Base-by-base conservation (phyloP, 2,113 vertebrate genomes). In the Odocoileus virginianus region DNA sequence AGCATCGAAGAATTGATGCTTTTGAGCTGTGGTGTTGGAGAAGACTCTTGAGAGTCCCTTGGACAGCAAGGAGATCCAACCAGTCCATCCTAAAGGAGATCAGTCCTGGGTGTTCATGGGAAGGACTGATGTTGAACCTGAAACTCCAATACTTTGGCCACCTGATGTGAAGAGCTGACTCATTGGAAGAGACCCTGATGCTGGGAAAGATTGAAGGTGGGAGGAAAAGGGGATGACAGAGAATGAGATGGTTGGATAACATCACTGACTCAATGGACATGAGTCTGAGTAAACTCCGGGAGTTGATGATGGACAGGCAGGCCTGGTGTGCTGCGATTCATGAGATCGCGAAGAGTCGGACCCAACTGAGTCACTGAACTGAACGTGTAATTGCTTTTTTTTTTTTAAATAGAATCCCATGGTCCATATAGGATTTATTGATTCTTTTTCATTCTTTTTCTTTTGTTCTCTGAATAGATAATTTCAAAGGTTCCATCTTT, bases 1-100 rank as follows among this genome's bases (percentile, higher is more conserved):
- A 67, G 17, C 0, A 0, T 9, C 5, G 4, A 21, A 36, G 4
- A 36, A 36, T 36, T 67, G 17, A 67, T 67, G n/a, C 17, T 36
- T 21, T 67, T 67, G 17, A 36, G 11, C 64, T 67, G 64, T 67
- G 64, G 8, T 36, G 17, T 11, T 67, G 17, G n/a, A 67, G 4
- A 67, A 67, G 64, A 36, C 33, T 67, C 64, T 67, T 67, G 64
- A 67, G 64, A 36, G 17, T 11, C 17, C 33, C 33, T 67, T 67
- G 33, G 8, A 5, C 33, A 21, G 4, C 33, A 67, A 36, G 33
- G n/a, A 5, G 33, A 67, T 67, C n/a, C 64, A 67, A 67, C 64
- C 17, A 67, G 1, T 67, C 33, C 64, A 67, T 67, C 8, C 5
- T 67, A 5, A 67, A 67, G 33, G 16, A 67, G 2, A 67, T 67